A percentile compares a stretch with the other conserved stretches of the same genome.
Evolutionary conservation across 2,113 vertebrate genomes (phyloP).

Genomic region (Cyprinodon tularosa): DNA sequence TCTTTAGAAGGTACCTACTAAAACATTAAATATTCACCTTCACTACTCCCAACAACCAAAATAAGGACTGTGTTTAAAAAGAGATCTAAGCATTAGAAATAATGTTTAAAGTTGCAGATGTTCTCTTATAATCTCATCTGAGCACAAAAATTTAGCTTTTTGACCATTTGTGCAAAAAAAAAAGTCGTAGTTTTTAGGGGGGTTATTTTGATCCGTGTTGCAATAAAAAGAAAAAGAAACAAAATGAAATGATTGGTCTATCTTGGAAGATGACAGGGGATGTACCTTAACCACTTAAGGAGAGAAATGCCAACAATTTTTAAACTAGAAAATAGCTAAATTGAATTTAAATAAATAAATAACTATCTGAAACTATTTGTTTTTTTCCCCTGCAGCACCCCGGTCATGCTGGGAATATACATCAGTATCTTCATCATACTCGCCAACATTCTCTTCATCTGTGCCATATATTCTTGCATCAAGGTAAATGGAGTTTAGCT

Average conservation of each 20-base stretch:
- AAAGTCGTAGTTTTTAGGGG: not conserved
- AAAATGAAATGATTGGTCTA: not conserved
- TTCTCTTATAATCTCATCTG: not conserved
- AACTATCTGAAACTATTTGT: not conserved
- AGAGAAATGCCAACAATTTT: not conserved
- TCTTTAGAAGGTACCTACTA: too few relatives aligned
- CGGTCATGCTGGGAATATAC: conserved; percentile 89
- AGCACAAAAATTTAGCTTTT: not conserved
- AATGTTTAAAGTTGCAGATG: too few relatives aligned
- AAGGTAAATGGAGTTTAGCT: conserved; percentile 77
- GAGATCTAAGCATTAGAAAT: too few relatives aligned
- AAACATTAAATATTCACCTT: not conserved
- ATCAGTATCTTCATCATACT: conserved; percentile 88
- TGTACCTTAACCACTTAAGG: not conserved
- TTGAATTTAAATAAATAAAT: not conserved
- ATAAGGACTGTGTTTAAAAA: not conserved
- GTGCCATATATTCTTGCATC: conserved; percentile 91
- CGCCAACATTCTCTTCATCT: conserved; percentile 87
- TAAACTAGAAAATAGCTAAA: not conserved
- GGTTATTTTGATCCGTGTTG: not conserved
- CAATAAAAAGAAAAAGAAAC: not conserved
- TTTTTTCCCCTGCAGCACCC: conserved; percentile 78
- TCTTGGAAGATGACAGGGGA: not conserved
- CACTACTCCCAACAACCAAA: not conserved
- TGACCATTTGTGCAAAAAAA: not conserved